Evolutionary conservation across 2,888 invertebrate genomes (phyloP), one percentile per base, ranked within the genome.

Genomic region (Timandra comae): DNA sequence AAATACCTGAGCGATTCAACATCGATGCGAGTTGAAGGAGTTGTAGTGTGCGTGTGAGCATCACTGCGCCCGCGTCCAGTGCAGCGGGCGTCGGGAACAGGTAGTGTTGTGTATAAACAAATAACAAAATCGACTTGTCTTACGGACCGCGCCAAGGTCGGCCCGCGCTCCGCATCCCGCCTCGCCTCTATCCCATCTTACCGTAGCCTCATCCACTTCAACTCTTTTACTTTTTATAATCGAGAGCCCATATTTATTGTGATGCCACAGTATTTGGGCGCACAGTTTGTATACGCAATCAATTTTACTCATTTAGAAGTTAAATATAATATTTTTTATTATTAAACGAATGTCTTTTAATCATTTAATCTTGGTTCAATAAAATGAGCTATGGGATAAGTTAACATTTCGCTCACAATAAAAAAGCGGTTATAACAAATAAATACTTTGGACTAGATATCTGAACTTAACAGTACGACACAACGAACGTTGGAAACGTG

Each of bases 281-380:
- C 79, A 76, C 81, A 75, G 82, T 82, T 82, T 84, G 82, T 84
- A 81, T 82, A 82, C 81, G 82, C 82, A 84, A 85, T 85, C 85
- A 85, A 85, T 84, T 85, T 85, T 80, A 82, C 84, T 84, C 81
- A 82, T 85, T 84, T 81, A 81, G 80, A 78, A 9, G 21, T 8
- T 21, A 21, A 8, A 8, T 21, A 21, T 8, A 21, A 21, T n/a
- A 21, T 2, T 21, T 8, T 8, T 21, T 2, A 21, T 21, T 21
- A 2, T 21, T 2, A 21, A 8, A 3, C 21, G 21, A 4, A 20
- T 7, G 7, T 7, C 7, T 5, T 20, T 20, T 7, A 8, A 3
- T n/a, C n/a, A 8, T 21, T 21, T 8, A 21, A 21, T 21, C 21
- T 3, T 8, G 21, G 8, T 21, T 21, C 21, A 1, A 21, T 21